Evolutionary conservation across 2,888 invertebrate species (phyloP).

Genomic region (Chouioia cunea): DNA sequence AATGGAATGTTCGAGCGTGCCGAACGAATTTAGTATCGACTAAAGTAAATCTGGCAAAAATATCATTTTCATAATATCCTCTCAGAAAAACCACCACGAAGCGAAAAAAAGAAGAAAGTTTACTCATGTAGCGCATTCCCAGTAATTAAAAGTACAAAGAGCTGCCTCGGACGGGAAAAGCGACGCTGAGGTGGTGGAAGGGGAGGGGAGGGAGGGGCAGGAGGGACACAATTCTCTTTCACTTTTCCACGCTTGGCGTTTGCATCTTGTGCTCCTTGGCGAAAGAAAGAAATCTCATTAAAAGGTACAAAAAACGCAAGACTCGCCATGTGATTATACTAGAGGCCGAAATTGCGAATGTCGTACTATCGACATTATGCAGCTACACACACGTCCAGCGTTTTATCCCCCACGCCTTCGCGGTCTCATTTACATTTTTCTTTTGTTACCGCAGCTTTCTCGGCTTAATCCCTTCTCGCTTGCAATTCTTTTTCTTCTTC

Average conservation of each 20-base stretch:
- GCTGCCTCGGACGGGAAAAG: constrained; percentile 5
- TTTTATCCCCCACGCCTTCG: background rate
- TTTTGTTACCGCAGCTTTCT: constrained; percentile 14
- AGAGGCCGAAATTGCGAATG: constrained; percentile 41
- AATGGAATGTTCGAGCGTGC: no score
- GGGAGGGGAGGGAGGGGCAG: background rate
- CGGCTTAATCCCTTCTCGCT: constrained; percentile 30
- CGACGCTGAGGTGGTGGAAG: background rate
- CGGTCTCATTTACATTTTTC: constrained; percentile 28
- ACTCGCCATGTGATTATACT: constrained; percentile 26
- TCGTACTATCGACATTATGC: constrained; percentile 36
- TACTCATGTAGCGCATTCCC: no score
- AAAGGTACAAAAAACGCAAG: constrained; percentile 34
- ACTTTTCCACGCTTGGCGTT: constrained; percentile 20
- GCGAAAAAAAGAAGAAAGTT: no score
- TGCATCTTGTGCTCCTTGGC: constrained; percentile 27
- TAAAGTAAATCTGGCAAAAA: no score
- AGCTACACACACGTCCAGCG: constrained; percentile 6
- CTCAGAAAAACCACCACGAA: no score
- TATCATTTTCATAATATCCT: no score
- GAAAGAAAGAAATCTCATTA: constrained; percentile 45
- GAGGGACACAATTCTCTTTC: constrained; percentile 8
- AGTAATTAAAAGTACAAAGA: constrained; percentile 38
- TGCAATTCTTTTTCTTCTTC: constrained; percentile 15
- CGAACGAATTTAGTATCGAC: no score